Evolutionary conservation across 2,888 invertebrate species (phyloP).

Genomic region (Orthosia incerta): DNA sequence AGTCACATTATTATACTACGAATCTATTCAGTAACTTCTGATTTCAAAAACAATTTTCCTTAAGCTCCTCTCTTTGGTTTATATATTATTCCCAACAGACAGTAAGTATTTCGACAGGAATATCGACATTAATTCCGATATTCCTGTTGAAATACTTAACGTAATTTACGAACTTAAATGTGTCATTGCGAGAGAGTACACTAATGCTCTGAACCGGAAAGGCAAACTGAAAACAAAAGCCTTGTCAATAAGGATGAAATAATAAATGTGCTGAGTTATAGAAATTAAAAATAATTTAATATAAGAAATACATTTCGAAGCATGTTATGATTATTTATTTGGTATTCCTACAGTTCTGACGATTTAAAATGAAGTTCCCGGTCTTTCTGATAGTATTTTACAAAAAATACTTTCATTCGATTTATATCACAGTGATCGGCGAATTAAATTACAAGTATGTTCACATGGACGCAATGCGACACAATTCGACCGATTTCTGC

Average conservation of each 20-base stretch:
- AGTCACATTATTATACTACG: too few species aligned
- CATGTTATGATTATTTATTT: not conserved
- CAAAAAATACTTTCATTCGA: not conserved
- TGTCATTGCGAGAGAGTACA: constrained; percentile 7
- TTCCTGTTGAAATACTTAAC: not conserved
- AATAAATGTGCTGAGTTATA: constrained; percentile 21
- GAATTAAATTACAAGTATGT: too few species aligned
- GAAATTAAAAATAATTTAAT: constrained; percentile 17
- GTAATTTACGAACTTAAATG: constrained; percentile 19
- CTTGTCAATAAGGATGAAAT: constrained; percentile 49
- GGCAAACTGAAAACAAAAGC: constrained; percentile 32
- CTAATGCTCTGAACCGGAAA: constrained; percentile 17
- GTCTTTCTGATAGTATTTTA: not conserved
- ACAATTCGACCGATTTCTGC: too few species aligned
- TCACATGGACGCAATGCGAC: too few species aligned
- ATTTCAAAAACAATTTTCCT: not conserved
- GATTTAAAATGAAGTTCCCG: not conserved
- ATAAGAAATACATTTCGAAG: constrained; percentile 11
- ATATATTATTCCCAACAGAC: not conserved
- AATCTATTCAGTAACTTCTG: not conserved
- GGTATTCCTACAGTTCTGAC: not conserved
- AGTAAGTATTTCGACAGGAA: too few species aligned
- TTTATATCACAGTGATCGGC: too few species aligned
- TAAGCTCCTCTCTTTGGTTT: not conserved
- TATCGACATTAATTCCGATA: not conserved